These are phyloP conservation scores for Pipistrellus pipistrellus DNA, from an alignment of 2,797 vertebrate genomes.

Conservation along the genomic window DNA sequence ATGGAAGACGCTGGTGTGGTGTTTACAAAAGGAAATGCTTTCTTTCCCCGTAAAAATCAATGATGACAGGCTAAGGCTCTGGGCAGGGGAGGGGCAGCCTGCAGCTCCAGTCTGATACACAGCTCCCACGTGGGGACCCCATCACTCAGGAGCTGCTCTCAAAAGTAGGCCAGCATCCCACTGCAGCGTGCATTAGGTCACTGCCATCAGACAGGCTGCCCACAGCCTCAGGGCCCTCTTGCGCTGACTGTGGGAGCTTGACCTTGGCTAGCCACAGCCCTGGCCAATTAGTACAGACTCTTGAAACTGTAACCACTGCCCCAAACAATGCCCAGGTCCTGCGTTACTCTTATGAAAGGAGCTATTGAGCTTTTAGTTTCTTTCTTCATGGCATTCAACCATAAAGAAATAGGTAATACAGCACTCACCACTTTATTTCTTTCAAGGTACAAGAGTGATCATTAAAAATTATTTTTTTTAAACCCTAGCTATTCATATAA, in stretches of 20 bases:
- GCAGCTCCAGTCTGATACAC: not conserved
- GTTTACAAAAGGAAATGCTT: slow-evolving; percentile 76
- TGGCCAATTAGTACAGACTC: slow-evolving; percentile 29
- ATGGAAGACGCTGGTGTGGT: slow-evolving; percentile 66
- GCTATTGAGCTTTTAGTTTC: slow-evolving; percentile 27
- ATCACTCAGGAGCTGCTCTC: slow-evolving; percentile 24
- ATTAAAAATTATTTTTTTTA: slow-evolving; percentile 8
- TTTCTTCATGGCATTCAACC: not conserved
- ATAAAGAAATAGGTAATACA: slow-evolving; percentile 37
- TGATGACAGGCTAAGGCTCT: slow-evolving; percentile 73
- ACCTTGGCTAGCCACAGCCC: not conserved
- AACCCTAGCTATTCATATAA: not conserved
- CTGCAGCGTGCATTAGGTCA: not conserved
- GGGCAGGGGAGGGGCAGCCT: slow-evolving; percentile 49
- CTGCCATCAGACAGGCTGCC: not conserved
- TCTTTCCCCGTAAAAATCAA: slow-evolving; percentile 77
- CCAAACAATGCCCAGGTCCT: not conserved
- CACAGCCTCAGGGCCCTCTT: slow-evolving; percentile 23
- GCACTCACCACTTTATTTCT: not conserved
- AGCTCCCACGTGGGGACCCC: not conserved
- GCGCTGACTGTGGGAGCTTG: not conserved
- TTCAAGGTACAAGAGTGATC: not conserved
- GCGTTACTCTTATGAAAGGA: not conserved
- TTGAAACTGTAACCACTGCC: slow-evolving; percentile 1
- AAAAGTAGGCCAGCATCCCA: slow-evolving; percentile 63